phyloP scores from a whole-genome alignment of 2,113 vertebrate genomes.

The Aphelocoma coerulescens region DNA sequence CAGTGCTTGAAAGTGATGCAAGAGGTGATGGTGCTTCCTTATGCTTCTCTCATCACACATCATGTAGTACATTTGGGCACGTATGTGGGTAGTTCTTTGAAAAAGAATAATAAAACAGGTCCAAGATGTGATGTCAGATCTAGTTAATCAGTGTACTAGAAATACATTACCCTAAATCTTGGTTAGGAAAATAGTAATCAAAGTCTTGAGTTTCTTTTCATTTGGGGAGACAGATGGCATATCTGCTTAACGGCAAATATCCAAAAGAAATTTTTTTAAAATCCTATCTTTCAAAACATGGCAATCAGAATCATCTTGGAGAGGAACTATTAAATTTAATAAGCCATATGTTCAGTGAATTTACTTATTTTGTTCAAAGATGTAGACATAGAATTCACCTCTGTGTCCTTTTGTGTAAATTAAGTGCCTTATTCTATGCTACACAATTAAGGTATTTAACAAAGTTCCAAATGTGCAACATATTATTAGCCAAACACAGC shows the following conservation, averaged over 20 bases:
- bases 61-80: neutral
- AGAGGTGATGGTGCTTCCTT: slow-evolving; percentile 3
- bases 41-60: neutral
- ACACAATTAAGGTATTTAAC: slow-evolving; percentile 67
- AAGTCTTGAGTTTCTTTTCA: slow-evolving; percentile 69
- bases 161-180: slow-evolving; percentile 67
- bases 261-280: slow-evolving; percentile 62
- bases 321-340: slow-evolving; percentile 78
- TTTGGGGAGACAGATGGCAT: slow-evolving; percentile 77
- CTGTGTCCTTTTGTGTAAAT: slow-evolving; percentile 49
- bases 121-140: slow-evolving; percentile 58
- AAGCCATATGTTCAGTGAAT: slow-evolving; percentile 80
- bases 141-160: slow-evolving; percentile 66
- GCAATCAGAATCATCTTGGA: slow-evolving; percentile 77
- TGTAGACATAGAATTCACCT: slow-evolving; percentile 64
- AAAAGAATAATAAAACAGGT: slow-evolving; percentile 39
- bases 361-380: slow-evolving; percentile 69
- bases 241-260: slow-evolving; percentile 78
- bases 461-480: slow-evolving; percentile 46
- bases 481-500: slow-evolving; percentile 48
- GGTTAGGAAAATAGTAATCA: slow-evolving; percentile 77
- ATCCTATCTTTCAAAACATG: slow-evolving; percentile 80
- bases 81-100: slow-evolving; percentile 1
- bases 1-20: neutral
- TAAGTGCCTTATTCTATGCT: slow-evolving; percentile 49